Conservation (phyloP, 2,888 invertebrate species). For the Pharmacophagus antenor region DNA sequence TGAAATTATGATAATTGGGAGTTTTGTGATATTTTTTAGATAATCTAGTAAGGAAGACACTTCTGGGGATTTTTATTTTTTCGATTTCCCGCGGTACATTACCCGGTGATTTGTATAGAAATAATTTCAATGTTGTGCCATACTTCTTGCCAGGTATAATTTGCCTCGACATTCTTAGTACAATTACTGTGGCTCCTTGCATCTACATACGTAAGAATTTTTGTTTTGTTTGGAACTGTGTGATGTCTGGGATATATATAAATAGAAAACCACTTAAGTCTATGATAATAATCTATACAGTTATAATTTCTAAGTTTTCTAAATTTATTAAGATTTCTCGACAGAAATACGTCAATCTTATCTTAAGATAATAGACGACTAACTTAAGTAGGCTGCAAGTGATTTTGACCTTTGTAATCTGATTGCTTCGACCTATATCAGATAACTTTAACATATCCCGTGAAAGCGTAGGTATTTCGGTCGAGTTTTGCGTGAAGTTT, state of each 20-base stretch:
- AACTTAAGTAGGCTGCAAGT: slow-evolving; percentile 59
- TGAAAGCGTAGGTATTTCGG: slow-evolving; percentile 47
- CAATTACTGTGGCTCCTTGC: slow-evolving; percentile 59
- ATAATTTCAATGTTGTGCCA: slow-evolving; percentile 59
- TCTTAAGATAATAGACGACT: slow-evolving; percentile 53
- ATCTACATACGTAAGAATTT: slow-evolving; percentile 43
- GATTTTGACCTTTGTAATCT: slow-evolving; percentile 62
- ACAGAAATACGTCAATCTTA: slow-evolving; percentile 41
- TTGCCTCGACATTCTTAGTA: slow-evolving; percentile 63
- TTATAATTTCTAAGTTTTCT: slow-evolving; percentile 25
- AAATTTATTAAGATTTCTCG: slow-evolving; percentile 26
- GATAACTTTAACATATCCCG: slow-evolving; percentile 69
- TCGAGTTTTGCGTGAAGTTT: slow-evolving; percentile 57
- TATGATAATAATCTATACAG: slow-evolving; percentile 4
- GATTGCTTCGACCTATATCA: slow-evolving; percentile 62
- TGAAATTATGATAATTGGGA: no score
- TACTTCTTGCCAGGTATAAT: slow-evolving; percentile 70
- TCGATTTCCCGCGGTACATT: slow-evolving; percentile 35
- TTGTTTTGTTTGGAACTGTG: not conserved
- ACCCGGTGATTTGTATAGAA: slow-evolving; percentile 66
- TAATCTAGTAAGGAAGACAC: no score
- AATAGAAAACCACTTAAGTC: not conserved
- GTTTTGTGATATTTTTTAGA: no score
- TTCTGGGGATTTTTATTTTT: slow-evolving; percentile 27
- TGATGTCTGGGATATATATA: not conserved